Conservation (phyloP, 1,140 invertebrate species). For the Rhopalosiphum padi region DNA sequence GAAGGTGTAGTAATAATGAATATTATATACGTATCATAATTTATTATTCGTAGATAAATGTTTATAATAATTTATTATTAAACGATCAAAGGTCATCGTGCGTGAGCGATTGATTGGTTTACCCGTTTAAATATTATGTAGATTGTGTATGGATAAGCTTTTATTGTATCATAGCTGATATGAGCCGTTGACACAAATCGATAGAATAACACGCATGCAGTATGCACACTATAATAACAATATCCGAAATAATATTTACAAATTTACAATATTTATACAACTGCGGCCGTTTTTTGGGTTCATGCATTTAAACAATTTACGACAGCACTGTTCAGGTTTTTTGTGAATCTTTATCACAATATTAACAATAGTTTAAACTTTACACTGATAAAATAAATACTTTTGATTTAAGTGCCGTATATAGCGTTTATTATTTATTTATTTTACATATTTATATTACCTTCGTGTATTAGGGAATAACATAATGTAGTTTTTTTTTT, state of each 20-base stretch:
- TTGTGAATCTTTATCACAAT: not conserved
- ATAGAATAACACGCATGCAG: not conserved
- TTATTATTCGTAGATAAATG: not conserved
- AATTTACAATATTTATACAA: not conserved
- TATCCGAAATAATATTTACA: not conserved
- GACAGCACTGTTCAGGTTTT: not conserved
- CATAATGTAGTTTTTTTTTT: too few species aligned
- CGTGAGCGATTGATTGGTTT: not conserved
- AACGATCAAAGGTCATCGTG: not conserved
- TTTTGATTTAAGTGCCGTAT: not conserved
- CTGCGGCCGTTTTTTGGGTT: not conserved
- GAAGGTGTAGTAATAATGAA: not conserved
- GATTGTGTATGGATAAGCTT: not conserved
- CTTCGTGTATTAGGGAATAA: not conserved
- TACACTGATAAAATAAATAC: not conserved
- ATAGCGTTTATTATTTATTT: not conserved
- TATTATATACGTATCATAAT: not conserved
- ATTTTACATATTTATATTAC: not conserved
- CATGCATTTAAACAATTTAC: not conserved
- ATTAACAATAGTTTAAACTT: not conserved
- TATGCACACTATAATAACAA: not conserved
- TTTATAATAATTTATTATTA: not conserved
- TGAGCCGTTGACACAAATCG: not conserved
- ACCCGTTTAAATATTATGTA: not conserved
- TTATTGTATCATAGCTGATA: not conserved